Percentiles rank a stretch among this genome's conserved stretches.
Evolutionary conservation across 2,888 invertebrate species (phyloP).

Genomic region (Ecliptopera silaceata): DNA sequence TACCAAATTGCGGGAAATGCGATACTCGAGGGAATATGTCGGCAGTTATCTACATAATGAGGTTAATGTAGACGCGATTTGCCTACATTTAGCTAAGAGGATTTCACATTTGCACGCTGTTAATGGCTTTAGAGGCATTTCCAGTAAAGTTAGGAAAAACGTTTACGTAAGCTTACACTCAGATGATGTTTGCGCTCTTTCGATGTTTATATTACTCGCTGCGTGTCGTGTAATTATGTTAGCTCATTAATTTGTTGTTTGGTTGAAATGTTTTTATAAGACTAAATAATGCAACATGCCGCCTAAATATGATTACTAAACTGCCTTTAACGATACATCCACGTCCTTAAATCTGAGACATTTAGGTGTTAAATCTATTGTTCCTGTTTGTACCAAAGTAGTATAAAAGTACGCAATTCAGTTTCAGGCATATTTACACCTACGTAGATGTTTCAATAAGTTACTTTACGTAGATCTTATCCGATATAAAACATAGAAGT

Average conservation of each 20-base stretch:
- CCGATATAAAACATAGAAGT: no score
- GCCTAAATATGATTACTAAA: no score
- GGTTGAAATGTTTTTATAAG: neutral
- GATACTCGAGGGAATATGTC: conserved; percentile 26
- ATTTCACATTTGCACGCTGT: conserved; percentile 50
- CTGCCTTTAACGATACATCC: no score
- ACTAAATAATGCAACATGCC: no score
- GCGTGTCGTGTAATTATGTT: conserved; percentile 35
- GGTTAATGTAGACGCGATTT: conserved; percentile 40
- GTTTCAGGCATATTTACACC: no score
- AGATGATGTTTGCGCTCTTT: conserved; percentile 11
- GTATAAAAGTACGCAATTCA: no score
- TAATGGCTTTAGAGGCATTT: conserved; percentile 46
- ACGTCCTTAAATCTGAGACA: no score
- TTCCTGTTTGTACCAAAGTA: no score
- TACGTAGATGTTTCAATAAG: no score
- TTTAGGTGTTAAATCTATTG: no score
- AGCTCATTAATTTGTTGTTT: no score
- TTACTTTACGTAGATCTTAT: no score
- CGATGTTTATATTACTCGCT: conserved; percentile 44
- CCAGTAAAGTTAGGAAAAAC: conserved; percentile 45
- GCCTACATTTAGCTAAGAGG: conserved; percentile 43
- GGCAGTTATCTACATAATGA: conserved; percentile 26
- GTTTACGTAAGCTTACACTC: conserved; percentile 38
- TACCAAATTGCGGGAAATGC: conserved; percentile 26